Percentiles rank a stretch among this genome's conserved stretches.
These are phyloP conservation scores for Elephantulus edwardii DNA, from an alignment of 2,113 vertebrate species.

Conservation along the genomic window DNA sequence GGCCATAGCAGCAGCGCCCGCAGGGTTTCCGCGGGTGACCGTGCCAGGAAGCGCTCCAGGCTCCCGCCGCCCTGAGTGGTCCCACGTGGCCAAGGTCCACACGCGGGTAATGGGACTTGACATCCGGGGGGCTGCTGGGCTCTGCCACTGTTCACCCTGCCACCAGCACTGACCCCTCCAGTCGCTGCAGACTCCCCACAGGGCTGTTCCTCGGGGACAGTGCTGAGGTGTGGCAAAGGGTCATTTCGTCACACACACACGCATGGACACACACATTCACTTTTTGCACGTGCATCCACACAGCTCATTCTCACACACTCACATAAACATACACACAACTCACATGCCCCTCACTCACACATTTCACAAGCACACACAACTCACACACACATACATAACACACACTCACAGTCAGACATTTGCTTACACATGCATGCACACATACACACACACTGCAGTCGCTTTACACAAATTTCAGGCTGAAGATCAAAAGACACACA, in stretches of 20 bases:
- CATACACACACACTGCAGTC: fast-evolving
- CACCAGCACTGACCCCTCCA: fast-evolving
- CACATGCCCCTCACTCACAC: not conserved
- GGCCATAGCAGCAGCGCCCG: fast-evolving
- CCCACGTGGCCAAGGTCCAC: not conserved
- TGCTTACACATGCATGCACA: not conserved
- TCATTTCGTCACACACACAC: not conserved
- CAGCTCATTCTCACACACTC: not conserved
- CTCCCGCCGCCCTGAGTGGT: not conserved
- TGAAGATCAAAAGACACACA: not conserved
- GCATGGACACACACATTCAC: not conserved
- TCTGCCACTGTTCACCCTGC: not conserved
- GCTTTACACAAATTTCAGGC: fast-evolving
- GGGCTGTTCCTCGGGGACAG: too few species aligned
- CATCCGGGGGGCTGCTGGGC: fast-evolving
- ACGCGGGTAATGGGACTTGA: fast-evolving
- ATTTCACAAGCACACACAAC: not conserved
- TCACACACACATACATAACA: not conserved
- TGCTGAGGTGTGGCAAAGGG: fast-evolving
- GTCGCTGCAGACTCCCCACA: fast-evolving
- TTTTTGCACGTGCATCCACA: fast-evolving
- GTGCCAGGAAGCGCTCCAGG: not conserved
- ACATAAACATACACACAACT: not conserved
- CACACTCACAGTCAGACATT: not conserved
- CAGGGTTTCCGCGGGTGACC: not conserved